A percentile compares a stretch with the other conserved stretches of the same genome.
These are phyloP conservation scores for Hylaea fasciaria DNA, from an alignment of 2,888 invertebrate genomes.

Conservation along the genomic window DNA sequence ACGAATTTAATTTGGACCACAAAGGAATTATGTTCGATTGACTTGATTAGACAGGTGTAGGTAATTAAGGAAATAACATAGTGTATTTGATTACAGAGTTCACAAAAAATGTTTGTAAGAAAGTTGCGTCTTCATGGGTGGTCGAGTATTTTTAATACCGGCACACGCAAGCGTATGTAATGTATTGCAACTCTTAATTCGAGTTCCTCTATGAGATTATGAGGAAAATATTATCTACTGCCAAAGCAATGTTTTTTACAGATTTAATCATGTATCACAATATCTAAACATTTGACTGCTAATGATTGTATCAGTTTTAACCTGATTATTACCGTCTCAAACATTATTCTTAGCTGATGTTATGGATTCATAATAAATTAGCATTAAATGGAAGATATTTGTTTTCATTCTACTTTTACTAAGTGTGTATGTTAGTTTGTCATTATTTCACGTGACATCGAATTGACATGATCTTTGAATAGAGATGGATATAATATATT, in stretches of 20 bases:
- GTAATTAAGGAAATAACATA: conserved; percentile 35
- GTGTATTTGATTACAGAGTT: conserved; percentile 25
- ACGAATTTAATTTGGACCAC: conserved; percentile 26
- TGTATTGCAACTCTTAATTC: conserved; percentile 34
- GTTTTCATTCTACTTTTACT: no score
- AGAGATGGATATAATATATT: no score
- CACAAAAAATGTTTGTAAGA: conserved; percentile 32
- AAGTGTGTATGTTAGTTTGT: no score
- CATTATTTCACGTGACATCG: no score
- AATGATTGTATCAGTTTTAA: no score
- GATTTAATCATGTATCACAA: background rate
- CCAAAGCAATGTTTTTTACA: background rate
- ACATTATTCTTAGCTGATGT: no score
- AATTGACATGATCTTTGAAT: no score
- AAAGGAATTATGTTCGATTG: conserved; percentile 19
- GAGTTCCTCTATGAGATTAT: conserved; percentile 18
- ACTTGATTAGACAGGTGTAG: conserved; percentile 27
- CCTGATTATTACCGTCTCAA: no score
- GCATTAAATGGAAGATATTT: no score
- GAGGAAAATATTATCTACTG: conserved; percentile 1
- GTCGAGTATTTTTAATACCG: conserved; percentile 42
- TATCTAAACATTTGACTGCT: background rate
- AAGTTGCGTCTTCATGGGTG: conserved; percentile 43
- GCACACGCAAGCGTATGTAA: conserved; percentile 40
- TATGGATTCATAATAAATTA: no score